Evolutionary conservation across 2,888 invertebrate genomes (phyloP).

Genomic region (Acrocyrtus sp.): DNA sequence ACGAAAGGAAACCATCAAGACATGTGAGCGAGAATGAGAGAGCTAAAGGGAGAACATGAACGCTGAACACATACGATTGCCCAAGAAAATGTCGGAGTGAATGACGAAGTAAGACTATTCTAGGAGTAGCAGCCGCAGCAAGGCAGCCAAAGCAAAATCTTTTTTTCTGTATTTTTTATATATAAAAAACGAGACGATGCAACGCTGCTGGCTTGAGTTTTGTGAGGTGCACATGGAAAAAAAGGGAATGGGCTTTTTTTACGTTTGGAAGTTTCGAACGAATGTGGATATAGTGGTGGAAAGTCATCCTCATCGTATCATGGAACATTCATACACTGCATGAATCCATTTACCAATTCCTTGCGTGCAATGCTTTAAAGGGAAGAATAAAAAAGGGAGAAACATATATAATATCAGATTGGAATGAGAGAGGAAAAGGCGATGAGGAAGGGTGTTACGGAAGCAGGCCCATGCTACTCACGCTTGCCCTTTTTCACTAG

Average conservation of each 20-base stretch:
- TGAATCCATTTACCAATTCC: conserved; percentile 8
- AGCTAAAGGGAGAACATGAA: not conserved
- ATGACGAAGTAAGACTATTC: not conserved
- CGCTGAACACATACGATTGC: conserved; percentile 21
- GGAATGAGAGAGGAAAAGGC: no score
- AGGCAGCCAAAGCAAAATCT: no score
- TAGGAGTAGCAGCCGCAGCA: no score
- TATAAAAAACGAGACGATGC: conserved; percentile 1
- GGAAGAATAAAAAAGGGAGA: conserved; percentile 12
- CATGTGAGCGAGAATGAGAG: not conserved
- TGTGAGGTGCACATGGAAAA: conserved; percentile 14
- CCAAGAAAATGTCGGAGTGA: conserved; percentile 28
- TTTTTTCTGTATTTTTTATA: not conserved
- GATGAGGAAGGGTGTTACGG: conserved; percentile 47
- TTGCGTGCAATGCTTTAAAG: no score
- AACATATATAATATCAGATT: conserved; percentile 8
- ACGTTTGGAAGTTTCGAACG: conserved; percentile 17
- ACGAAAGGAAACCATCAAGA: conserved; percentile 46
- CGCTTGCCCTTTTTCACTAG: conserved; percentile 17
- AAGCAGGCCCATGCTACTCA: conserved; percentile 31
- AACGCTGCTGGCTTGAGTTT: no score
- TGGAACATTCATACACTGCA: conserved; percentile 38
- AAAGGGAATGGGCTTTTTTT: conserved; percentile 21
- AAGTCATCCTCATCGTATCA: conserved; percentile 27
- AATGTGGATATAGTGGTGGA: no score